A percentile compares a stretch with the other conserved stretches of the same genome.
These are phyloP conservation scores for Lutjanus erythropterus DNA, from an alignment of 2,113 vertebrate genomes.

Conservation along the genomic window DNA sequence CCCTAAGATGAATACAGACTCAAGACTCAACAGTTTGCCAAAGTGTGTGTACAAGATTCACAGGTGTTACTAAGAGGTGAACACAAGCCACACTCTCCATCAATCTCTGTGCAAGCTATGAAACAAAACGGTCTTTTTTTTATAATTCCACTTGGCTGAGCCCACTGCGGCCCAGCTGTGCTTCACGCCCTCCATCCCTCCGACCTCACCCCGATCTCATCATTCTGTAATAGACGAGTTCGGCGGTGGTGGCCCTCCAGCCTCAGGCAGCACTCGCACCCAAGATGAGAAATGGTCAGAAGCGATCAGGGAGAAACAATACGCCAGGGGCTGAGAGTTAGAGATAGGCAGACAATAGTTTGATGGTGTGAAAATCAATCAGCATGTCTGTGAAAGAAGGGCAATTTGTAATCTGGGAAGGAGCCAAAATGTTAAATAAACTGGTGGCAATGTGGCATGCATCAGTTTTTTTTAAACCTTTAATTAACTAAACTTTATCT, in stretches of 20 bases:
- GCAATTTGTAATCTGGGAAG: slow-evolving; percentile 52
- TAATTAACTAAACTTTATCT: slow-evolving; percentile 18
- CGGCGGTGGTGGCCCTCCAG: not conserved
- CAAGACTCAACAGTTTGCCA: not conserved
- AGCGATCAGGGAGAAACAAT: slow-evolving; percentile 54
- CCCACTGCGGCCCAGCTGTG: slow-evolving; percentile 49
- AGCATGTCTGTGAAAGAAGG: slow-evolving; percentile 21
- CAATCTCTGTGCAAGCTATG: not conserved
- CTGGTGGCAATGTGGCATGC: not conserved
- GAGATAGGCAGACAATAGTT: slow-evolving; percentile 55
- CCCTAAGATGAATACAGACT: not conserved
- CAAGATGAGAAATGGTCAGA: slow-evolving; percentile 57
- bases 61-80: slow-evolving; percentile 11
- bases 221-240: slow-evolving; percentile 35
- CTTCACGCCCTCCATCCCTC: not conserved
- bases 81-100: slow-evolving; percentile 7
- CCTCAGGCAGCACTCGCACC: slow-evolving; percentile 24
- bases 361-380: slow-evolving; percentile 58
- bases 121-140: slow-evolving; percentile 12
- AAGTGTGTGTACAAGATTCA: not conserved
- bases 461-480: not conserved
- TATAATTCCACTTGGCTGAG: slow-evolving; percentile 42
- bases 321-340: slow-evolving; percentile 39
- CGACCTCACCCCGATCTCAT: slow-evolving; percentile 33
- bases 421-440: slow-evolving; percentile 42